phyloP scores from a whole-genome alignment of 1,140 invertebrate genomes.

The Saccostrea cuccullata region DNA sequence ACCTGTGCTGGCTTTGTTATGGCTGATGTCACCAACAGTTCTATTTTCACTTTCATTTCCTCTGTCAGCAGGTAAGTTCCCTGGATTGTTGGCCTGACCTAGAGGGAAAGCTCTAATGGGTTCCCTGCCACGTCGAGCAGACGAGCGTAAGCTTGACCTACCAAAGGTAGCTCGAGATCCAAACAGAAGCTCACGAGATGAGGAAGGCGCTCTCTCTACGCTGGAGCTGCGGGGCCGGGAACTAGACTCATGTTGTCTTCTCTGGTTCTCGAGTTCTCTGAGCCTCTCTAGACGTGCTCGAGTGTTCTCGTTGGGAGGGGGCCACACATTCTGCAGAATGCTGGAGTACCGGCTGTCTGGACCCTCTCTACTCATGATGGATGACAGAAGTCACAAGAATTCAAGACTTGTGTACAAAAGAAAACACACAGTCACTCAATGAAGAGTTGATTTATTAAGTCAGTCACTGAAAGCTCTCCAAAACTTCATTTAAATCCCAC shows the following conservation, averaged over 20 bases:
- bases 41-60: constrained; percentile 23
- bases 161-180: constrained; percentile 2
- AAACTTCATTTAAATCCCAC: background rate
- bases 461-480: background rate
- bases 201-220: background rate
- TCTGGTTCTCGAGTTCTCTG: constrained; percentile 43
- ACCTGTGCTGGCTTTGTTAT: background rate
- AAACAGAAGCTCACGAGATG: constrained; percentile 30
- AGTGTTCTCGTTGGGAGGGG: constrained; percentile 34
- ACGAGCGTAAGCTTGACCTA: constrained; percentile 32
- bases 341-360: background rate
- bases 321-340: constrained; percentile 45
- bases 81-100: background rate
- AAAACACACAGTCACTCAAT: background rate
- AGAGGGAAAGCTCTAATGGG: constrained; percentile 26
- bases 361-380: constrained; percentile 16
- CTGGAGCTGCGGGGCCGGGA: constrained; percentile 1
- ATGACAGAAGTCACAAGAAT: background rate
- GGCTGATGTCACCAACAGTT: background rate
- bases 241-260: background rate
- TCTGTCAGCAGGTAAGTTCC: background rate
- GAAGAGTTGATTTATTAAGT: background rate
- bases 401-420: background rate
- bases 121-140: constrained; percentile 1
- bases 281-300: constrained; percentile 41